Percentiles rank a stretch among this genome's conserved stretches.
phyloP scores from a whole-genome alignment of 2,888 invertebrate species.

The Rambutsinella grinnellia region DNA sequence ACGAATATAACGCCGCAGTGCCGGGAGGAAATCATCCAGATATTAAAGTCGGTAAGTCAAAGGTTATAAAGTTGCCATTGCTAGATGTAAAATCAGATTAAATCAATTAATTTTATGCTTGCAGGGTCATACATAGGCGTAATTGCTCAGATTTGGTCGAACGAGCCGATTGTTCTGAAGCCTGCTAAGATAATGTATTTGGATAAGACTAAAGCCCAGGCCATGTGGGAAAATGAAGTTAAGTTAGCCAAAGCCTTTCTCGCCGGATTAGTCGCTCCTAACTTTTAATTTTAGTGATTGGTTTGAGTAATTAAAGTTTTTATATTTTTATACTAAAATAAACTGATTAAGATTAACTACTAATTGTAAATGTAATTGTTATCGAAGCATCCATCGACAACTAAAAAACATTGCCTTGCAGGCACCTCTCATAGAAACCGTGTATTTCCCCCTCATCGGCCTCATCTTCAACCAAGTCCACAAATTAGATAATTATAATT shows the following conservation, averaged over 20 bases:
- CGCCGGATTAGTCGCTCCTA: constrained; percentile 1
- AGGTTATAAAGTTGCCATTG: neutral
- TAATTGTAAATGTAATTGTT: too few species aligned
- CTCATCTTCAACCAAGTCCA: too few species aligned
- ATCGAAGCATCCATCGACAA: too few species aligned
- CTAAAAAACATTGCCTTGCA: too few species aligned
- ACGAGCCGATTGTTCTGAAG: constrained; percentile 10
- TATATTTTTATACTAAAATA: neutral
- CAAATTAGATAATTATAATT: too few species aligned
- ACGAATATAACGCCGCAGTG: constrained; percentile 14
- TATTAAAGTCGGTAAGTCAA: constrained; percentile 8
- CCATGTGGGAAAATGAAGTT: constrained; percentile 27
- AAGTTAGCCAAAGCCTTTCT: constrained; percentile 16
- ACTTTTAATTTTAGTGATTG: neutral
- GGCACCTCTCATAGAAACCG: too few species aligned
- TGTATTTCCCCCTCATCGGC: too few species aligned
- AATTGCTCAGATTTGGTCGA: constrained; percentile 23
- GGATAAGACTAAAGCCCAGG: neutral
- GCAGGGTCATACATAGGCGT: constrained; percentile 15
- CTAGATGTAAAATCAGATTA: too few species aligned
- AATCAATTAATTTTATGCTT: neutral
- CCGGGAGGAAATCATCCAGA: constrained; percentile 32
- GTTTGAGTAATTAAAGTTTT: neutral
- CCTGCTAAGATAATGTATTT: constrained; percentile 26
- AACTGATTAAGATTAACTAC: neutral